Percentiles rank a stretch among this genome's conserved stretches.
Conservation (phyloP, 2,797 vertebrate genomes). For the Hippocampus kuda region DNA sequence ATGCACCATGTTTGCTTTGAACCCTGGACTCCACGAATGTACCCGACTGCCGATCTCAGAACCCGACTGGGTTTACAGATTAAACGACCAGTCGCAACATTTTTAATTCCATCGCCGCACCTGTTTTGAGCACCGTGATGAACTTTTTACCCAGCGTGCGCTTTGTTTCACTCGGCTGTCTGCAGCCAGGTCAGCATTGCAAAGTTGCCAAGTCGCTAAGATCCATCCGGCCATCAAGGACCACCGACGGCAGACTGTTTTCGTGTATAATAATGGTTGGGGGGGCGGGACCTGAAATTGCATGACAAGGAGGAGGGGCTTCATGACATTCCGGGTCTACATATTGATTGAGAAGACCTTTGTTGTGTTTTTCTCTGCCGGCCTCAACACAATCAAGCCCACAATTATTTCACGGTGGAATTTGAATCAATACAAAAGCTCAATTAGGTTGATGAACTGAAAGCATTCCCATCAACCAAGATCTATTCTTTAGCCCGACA, state of each 20-base stretch:
- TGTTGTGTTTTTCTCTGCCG: background rate
- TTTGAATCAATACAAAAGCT: conserved; percentile 5
- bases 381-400: conserved; percentile 31
- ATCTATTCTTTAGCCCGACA: background rate
- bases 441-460: conserved; percentile 1
- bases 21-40: no score
- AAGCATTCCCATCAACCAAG: background rate
- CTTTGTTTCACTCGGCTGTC: no score
- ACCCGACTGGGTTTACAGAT: background rate
- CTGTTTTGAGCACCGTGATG: no score
- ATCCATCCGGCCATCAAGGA: background rate
- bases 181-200: no score
- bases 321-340: conserved; percentile 45
- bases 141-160: no score
- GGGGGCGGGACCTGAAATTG: background rate
- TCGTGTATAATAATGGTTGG: background rate
- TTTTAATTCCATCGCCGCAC: no score
- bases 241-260: background rate
- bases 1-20: no score
- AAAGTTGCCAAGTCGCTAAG: no score
- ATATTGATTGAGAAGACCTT: conserved; percentile 45
- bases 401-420: background rate
- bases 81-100: no score
- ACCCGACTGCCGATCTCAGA: no score
- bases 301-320: background rate